Conservation (phyloP, 2,113 vertebrate species). For the Heterochromis multidens region DNA sequence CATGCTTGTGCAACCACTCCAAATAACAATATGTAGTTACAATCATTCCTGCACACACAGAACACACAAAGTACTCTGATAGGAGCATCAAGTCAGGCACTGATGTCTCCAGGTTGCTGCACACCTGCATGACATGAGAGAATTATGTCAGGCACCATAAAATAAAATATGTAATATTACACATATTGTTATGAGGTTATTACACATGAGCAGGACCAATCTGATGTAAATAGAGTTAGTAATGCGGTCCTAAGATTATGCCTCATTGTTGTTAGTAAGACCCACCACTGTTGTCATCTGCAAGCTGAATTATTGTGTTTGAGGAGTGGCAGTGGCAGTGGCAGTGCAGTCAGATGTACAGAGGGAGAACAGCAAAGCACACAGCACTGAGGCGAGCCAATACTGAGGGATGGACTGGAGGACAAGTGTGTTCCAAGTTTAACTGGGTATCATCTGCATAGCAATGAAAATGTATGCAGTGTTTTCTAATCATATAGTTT, state of each 20-base stretch:
- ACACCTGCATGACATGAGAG: not conserved
- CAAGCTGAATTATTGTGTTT: not conserved
- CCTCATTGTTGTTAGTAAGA: not conserved
- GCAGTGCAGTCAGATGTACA: not conserved
- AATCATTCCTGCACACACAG: no score
- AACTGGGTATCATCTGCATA: not conserved
- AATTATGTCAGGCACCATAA: not conserved
- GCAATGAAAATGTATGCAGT: not conserved
- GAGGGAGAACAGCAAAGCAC: not conserved
- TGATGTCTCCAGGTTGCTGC: not conserved
- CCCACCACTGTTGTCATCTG: not conserved
- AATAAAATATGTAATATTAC: not conserved
- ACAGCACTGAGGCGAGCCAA: not conserved
- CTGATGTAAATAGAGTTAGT: not conserved
- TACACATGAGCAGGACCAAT: not conserved
- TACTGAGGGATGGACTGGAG: no score
- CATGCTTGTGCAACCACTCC: no score
- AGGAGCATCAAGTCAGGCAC: not conserved
- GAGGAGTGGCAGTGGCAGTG: not conserved
- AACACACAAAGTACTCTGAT: no score
- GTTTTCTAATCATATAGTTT: not conserved
- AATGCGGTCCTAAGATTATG: not conserved
- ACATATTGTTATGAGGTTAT: not conserved
- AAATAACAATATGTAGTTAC: no score
- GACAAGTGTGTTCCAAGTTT: no score